A percentile compares a stretch with the other conserved stretches of the same genome.
Conservation (phyloP, 2,888 invertebrate species). For the Drosophila formosana region DNA sequence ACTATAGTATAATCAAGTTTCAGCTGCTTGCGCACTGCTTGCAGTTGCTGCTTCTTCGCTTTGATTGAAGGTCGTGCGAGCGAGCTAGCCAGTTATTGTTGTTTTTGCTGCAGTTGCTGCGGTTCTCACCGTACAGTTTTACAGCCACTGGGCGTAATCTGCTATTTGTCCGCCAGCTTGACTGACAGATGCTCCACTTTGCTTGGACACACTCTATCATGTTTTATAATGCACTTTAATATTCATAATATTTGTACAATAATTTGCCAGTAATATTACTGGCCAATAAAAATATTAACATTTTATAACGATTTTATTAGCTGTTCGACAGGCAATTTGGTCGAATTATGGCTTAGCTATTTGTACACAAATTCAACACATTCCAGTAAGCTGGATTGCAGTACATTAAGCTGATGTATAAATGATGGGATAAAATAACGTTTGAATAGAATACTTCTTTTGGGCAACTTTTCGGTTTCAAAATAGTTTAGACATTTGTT, state of each 20-base stretch:
- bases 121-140: constrained; percentile 30
- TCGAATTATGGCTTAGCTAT: no score
- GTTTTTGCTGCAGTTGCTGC: constrained; percentile 8
- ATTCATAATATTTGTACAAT: not conserved
- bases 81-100: constrained; percentile 8
- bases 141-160: constrained; percentile 7
- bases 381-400: no score
- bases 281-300: not conserved
- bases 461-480: no score
- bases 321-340: not conserved
- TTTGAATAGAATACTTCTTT: no score
- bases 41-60: constrained; percentile 26
- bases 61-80: constrained; percentile 67
- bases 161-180: not conserved
- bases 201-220: not conserved
- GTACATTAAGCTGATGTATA: no score
- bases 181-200: constrained; percentile 11
- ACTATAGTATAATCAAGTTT: constrained; percentile 68
- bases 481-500: no score
- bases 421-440: no score
- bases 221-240: not conserved
- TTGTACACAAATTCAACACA: no score
- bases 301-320: not conserved
- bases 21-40: constrained; percentile 21
- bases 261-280: not conserved